phyloP scores from a whole-genome alignment of 2,797 vertebrate species.

The Pangasius mekongensis region DNA sequence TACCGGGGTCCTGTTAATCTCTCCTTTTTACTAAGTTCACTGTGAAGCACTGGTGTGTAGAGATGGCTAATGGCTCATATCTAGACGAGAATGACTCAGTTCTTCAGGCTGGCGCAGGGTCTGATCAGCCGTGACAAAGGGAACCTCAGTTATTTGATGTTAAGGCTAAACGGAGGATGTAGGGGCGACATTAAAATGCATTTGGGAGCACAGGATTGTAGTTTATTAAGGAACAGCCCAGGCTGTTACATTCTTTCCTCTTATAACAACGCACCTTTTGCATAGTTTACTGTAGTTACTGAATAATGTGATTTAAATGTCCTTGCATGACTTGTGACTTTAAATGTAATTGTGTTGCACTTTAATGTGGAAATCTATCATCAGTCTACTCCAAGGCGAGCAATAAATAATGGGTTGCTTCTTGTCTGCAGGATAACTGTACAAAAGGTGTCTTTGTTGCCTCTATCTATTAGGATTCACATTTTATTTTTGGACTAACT shows the following conservation, averaged over 20 bases:
- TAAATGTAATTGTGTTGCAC: neutral
- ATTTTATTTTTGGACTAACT: constrained; percentile 9
- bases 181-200: neutral
- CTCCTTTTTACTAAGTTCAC: constrained; percentile 4
- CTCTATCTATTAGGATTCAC: neutral
- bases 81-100: constrained; percentile 28
- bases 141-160: neutral
- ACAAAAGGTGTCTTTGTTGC: neutral
- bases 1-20: constrained; percentile 24
- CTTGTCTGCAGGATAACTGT: neutral
- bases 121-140: constrained; percentile 18
- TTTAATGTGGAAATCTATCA: neutral
- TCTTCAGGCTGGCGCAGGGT: constrained; percentile 38
- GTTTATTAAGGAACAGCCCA: neutral
- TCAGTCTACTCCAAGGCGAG: neutral
- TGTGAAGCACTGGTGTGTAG: constrained; percentile 29
- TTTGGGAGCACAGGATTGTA: neutral
- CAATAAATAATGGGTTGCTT: neutral
- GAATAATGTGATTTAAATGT: neutral
- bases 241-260: neutral
- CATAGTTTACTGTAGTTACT: neutral
- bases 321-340: neutral
- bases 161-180: neutral
- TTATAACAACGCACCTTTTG: neutral
- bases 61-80: constrained; percentile 20